Evolutionary conservation across 2,113 vertebrate genomes (phyloP), one percentile per base, ranked within the genome.

Genomic region (Cardinalis cardinalis): DNA sequence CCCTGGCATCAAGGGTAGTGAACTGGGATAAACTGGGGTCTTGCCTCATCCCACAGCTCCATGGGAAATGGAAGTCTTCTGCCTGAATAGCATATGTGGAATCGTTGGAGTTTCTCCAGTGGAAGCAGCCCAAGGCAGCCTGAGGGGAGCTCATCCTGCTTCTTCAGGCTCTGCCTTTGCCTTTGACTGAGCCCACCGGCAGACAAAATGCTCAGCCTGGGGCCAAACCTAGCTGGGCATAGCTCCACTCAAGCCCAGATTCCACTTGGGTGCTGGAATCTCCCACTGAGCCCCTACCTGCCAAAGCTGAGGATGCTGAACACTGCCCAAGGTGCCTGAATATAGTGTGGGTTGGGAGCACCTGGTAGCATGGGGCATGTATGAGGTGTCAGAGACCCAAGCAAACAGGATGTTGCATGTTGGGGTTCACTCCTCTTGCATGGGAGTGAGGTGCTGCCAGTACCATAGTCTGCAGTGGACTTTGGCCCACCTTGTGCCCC

Each of bases 301-400:
- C 18, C n/a, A 26, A 41, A 44, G n/a, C 44, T 40, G n/a, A 31
- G 46, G 23, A 25, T 43, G 59, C 48, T 2, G 23, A 66, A 59
- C 7, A 24, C 28, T 70, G 56, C 36, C 34, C 44, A 52, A 20
- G 13, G 40, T 36, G 26, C 14, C 46, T 18, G 24, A 34, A 28
- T 46, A 41, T 7, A 2, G 21, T n/a, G 6, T 2, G 32, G 44
- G 6, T 19, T 69, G 49, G n/a, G 44, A 53, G 26, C 23, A 34
- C 24, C 29, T 4, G 3, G 2, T n/a, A 59, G 20, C 52, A 32
- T 1, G 0, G 40, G 14, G 18, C 2, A 17, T 12, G 31, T 25
- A 6, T 0, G 18, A 5, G 17, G 23, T 32, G 41, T 21, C 0
- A 0, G 24, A 68, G 32, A 66, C 2, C 9, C 0, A 0, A 14